phyloP scores from a whole-genome alignment of 2,113 vertebrate genomes.

The Bambusicola thoracicus region DNA sequence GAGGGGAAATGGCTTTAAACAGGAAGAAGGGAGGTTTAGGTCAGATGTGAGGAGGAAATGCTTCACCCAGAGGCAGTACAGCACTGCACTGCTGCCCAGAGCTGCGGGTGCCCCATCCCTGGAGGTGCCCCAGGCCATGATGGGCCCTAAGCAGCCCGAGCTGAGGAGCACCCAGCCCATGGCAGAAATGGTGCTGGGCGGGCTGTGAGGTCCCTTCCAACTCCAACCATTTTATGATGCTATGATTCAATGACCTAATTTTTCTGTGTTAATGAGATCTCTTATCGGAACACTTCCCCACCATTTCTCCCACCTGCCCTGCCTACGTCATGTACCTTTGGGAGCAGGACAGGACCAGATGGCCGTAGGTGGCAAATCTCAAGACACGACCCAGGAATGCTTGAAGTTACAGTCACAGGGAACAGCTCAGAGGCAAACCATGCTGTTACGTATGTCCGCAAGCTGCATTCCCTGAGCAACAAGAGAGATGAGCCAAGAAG shows the following conservation, averaged over 20 bases:
- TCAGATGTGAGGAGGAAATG: too few relatives aligned
- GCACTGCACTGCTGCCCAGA: too few relatives aligned
- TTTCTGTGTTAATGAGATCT: background rate
- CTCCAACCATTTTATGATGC: too few relatives aligned
- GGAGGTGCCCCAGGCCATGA: too few relatives aligned
- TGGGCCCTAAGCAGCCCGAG: too few relatives aligned
- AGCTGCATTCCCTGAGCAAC: background rate
- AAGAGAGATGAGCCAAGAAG: background rate
- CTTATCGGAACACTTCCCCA: background rate
- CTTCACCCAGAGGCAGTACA: too few relatives aligned
- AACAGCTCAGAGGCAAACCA: background rate
- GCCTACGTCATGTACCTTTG: fast-evolving
- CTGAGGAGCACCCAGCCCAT: too few relatives aligned
- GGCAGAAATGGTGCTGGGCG: too few relatives aligned
- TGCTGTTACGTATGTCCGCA: fast-evolving
- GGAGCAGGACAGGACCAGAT: background rate
- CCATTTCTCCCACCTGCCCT: background rate
- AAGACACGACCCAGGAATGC: background rate
- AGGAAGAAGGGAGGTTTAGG: too few relatives aligned
- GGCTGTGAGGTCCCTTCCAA: too few relatives aligned
- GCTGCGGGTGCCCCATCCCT: too few relatives aligned
- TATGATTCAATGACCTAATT: background rate
- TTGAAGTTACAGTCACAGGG: background rate
- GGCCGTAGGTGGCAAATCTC: background rate
- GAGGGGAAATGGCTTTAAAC: too few relatives aligned